Evolutionary conservation across 2,797 vertebrate genomes (phyloP), one percentile per base, ranked within the genome.

Genomic region (Chloroceryle inda): DNA sequence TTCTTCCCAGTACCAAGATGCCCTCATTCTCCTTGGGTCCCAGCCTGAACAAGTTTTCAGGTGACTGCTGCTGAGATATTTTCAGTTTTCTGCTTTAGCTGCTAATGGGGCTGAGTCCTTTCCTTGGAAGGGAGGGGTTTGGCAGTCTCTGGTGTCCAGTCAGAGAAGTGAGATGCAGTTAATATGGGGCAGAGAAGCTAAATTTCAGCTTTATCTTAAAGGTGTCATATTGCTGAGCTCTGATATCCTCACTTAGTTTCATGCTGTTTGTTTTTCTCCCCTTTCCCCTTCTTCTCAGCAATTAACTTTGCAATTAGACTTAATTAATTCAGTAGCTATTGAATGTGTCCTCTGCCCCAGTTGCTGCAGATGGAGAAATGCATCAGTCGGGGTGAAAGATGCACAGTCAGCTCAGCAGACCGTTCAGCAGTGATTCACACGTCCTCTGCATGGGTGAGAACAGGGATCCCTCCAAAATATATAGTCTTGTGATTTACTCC

Each of bases 301-400:
- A 97, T 96, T 97, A 97, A 94, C 96, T 96, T 97, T 77, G 94
- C 82, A 97, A 97, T 97, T 97, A 97, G 83, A 85, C 80, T 92
- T 96, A 97, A 97, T 97, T 96, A 95, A 75, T 96, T 89, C 95
- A 52, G 93, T 33, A 93, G 92, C 77, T 95, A 67, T n/a, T 76
- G 91, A 94, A 88, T 79, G 82, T 90, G 92, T 95, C 96, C 96
- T 95, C 56, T 97, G 92, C 85, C 93, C 95, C 71, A 75, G 71
- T 76, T 96, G 94, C 79, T 92, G 84, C 52, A 71, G 68, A 61
- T 88, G 73, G 66, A 84, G 89, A 69, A 88, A 81, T 26, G 73
- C 87, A 94, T 94, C 87, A 91, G 47, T 19, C 11, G 71, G 71
- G 92, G 84, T 91, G 94, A 94, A 80, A 89, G 94, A 75, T 93